A percentile compares a stretch with the other conserved stretches of the same genome.
phyloP scores from a whole-genome alignment of 2,888 invertebrate species.

The Cataglyphis livida region DNA sequence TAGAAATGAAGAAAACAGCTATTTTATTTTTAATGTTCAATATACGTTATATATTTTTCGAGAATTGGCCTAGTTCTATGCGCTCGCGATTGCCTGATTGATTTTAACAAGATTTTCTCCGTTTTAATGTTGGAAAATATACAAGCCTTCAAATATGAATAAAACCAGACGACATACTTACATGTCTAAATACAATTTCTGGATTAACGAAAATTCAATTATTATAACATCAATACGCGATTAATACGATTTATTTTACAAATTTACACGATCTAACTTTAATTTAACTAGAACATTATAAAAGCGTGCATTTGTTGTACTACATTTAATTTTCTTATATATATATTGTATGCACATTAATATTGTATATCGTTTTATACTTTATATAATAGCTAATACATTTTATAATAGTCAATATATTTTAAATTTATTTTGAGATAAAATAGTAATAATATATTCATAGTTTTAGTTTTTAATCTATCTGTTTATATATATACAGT shows the following conservation, averaged over 20 bases:
- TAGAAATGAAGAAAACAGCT: neutral
- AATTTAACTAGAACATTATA: constrained; percentile 13
- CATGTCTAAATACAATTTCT: neutral
- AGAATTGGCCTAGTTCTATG: neutral
- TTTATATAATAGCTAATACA: no score
- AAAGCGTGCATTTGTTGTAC: no score
- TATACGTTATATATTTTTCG: neutral
- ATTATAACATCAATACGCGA: constrained; percentile 17
- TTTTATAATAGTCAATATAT: no score
- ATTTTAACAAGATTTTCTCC: neutral
- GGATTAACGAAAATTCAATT: neutral
- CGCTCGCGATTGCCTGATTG: neutral
- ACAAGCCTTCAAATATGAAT: neutral
- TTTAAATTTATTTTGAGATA: no score
- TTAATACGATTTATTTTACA: neutral
- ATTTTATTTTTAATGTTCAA: neutral
- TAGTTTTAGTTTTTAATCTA: no score
- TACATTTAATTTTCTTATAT: no score
- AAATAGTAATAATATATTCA: no score
- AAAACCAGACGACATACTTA: neutral
- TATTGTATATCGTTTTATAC: no score
- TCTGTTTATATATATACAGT: no score
- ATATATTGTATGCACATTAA: no score
- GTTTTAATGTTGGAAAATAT: neutral
- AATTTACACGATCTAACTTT: constrained; percentile 16